Conservation (phyloP, 2,888 invertebrate species). For the Latheticus oryzae region DNA sequence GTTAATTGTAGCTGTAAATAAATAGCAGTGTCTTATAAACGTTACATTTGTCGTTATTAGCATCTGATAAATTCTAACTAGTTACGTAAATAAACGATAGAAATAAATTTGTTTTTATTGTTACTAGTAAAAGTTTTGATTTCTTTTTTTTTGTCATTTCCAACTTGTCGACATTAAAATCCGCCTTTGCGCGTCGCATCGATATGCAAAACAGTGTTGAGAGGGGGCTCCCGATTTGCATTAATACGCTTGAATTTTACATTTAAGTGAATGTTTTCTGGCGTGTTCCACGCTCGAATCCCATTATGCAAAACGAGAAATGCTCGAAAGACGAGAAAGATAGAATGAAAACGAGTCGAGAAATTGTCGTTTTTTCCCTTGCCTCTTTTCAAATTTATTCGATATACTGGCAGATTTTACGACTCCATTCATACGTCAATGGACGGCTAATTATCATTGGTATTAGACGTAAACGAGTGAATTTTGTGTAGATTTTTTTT, state of each 20-base stretch:
- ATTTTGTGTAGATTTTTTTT: background rate
- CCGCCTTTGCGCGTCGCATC: conserved; percentile 39
- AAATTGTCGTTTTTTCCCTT: conserved; percentile 29
- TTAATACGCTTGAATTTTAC: conserved; percentile 47
- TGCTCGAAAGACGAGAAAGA: no score
- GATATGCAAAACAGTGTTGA: conserved; percentile 46
- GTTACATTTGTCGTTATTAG: conserved; percentile 48
- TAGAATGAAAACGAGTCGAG: conserved; percentile 35
- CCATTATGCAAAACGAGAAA: conserved; percentile 39
- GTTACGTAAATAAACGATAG: conserved; percentile 43
- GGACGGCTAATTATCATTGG: conserved; percentile 32
- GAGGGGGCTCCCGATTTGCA: conserved; percentile 45
- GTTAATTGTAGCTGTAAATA: conserved; percentile 48
- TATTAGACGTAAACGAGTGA: conserved; percentile 11
- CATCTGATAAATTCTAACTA: conserved; percentile 44
- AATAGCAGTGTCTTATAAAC: conserved; percentile 45
- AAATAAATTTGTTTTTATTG: conserved; percentile 26
- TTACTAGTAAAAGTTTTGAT: conserved; percentile 13
- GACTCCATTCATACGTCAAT: conserved; percentile 36
- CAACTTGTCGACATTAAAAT: conserved; percentile 22
- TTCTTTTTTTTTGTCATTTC: background rate
- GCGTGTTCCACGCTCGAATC: conserved; percentile 39
- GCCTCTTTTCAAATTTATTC: conserved; percentile 18
- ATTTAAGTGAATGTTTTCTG: conserved; percentile 45
- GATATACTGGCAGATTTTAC: conserved; percentile 30